These are phyloP conservation scores for Plutomurus gul DNA, from an alignment of 1,140 invertebrate genomes.

Conservation along the genomic window DNA sequence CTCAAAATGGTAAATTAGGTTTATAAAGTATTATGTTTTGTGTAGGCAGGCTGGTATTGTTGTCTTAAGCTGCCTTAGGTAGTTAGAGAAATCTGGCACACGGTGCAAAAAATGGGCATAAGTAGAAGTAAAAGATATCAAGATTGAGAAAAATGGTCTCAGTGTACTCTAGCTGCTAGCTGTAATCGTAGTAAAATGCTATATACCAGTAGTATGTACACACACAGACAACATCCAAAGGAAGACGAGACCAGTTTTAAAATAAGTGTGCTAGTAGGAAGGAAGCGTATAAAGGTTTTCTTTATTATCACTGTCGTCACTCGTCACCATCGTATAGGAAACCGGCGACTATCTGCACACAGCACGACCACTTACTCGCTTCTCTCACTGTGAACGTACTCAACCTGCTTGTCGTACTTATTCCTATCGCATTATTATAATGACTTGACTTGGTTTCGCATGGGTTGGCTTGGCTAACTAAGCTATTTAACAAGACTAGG, in stretches of 20 bases:
- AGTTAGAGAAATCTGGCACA: constrained; percentile 16
- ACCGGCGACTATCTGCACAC: not conserved
- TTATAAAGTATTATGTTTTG: not conserved
- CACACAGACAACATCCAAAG: not conserved
- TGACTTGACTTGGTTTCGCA: not conserved
- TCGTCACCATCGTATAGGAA: not conserved
- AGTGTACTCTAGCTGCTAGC: not conserved
- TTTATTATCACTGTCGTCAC: constrained; percentile 27
- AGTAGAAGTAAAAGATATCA: not conserved
- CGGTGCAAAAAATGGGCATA: not conserved
- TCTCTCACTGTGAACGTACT: too few relatives aligned
- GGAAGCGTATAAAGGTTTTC: constrained; percentile 34
- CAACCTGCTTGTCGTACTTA: too few relatives aligned
- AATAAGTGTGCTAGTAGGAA: constrained; percentile 38
- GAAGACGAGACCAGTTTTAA: constrained; percentile 12
- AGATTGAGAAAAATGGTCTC: not conserved
- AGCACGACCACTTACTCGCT: too few relatives aligned
- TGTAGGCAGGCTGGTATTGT: not conserved
- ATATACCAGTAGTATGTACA: not conserved
- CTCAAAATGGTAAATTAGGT: constrained; percentile 19
- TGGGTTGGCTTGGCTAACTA: constrained; percentile 3
- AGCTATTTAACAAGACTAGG: not conserved
- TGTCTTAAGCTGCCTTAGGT: not conserved
- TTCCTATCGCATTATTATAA: too few relatives aligned
- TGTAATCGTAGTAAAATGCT: not conserved